Percentiles rank a stretch among this genome's conserved stretches.
phyloP scores from a whole-genome alignment of 2,888 invertebrate species.

The Halictus ligatus region DNA sequence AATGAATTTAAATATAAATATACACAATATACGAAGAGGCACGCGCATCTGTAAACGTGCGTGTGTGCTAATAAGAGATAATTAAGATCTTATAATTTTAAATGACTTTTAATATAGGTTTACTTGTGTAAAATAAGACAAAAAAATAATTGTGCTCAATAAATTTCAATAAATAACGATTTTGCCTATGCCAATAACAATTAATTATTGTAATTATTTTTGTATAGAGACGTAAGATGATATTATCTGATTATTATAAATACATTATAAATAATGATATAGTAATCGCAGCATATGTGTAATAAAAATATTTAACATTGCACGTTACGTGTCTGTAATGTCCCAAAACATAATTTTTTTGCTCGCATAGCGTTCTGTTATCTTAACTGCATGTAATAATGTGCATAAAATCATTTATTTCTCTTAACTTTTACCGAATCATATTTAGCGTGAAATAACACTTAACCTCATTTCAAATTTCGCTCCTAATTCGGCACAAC shows the following conservation, averaged over 20 bases:
- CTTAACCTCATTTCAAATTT: background rate
- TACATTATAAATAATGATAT: slow-evolving; percentile 49
- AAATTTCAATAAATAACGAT: slow-evolving; percentile 81
- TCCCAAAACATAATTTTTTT: background rate
- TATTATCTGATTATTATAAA: slow-evolving; percentile 58
- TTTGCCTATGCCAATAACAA: slow-evolving; percentile 79
- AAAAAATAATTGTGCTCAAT: slow-evolving; percentile 79
- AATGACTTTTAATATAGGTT: slow-evolving; percentile 76
- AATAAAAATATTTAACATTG: slow-evolving; percentile 62
- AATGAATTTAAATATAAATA: slow-evolving; percentile 73
- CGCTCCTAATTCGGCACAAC: too few relatives aligned
- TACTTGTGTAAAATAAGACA: slow-evolving; percentile 77
- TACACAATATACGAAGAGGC: slow-evolving; percentile 66
- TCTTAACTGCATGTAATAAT: background rate
- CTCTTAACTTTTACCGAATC: background rate
- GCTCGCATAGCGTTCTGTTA: background rate
- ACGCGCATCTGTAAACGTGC: slow-evolving; percentile 70
- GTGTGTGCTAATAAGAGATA: slow-evolving; percentile 64
- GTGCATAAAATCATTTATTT: background rate
- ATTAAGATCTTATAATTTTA: slow-evolving; percentile 78
- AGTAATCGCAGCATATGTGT: slow-evolving; percentile 55
- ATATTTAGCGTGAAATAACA: background rate
- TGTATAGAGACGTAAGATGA: slow-evolving; percentile 66
- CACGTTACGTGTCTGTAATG: slow-evolving; percentile 34
- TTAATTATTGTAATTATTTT: slow-evolving; percentile 70